A percentile compares a stretch with the other conserved stretches of the same genome.
Conservation (phyloP, 2,113 vertebrate genomes). For the Cepphus grylle region DNA sequence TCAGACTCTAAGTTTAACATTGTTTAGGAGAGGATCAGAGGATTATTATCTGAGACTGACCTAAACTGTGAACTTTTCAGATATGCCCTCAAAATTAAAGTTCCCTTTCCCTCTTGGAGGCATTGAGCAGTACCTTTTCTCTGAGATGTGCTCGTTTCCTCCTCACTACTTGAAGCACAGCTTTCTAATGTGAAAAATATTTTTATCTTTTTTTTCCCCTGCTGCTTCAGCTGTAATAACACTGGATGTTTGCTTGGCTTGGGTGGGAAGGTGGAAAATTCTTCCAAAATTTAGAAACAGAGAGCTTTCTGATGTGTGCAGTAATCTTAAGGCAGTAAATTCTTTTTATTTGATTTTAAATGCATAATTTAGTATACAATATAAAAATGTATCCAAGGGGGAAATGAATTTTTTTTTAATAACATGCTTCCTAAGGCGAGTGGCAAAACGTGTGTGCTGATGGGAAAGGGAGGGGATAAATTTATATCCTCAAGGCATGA, state of each 20-base stretch:
- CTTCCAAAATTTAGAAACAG: constrained; percentile 55
- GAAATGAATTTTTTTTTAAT: constrained; percentile 66
- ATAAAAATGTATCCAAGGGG: constrained; percentile 58
- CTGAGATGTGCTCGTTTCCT: not conserved
- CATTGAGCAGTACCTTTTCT: not conserved
- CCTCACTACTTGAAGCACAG: not conserved
- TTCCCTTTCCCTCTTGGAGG: not conserved
- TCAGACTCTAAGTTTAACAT: not conserved
- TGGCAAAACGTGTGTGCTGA: constrained; percentile 24
- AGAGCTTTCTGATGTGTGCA: constrained; percentile 51
- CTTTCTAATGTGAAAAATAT: constrained; percentile 42
- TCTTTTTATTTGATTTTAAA: constrained; percentile 68
- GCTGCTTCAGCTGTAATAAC: constrained; percentile 53
- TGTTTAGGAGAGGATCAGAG: not conserved
- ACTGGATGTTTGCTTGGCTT: constrained; percentile 60
- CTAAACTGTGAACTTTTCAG: not conserved
- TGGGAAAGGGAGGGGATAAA: constrained; percentile 46
- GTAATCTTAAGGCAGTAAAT: constrained; percentile 57
- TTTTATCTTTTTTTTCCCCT: not conserved
- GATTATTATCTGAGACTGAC: not conserved
- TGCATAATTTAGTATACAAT: constrained; percentile 67
- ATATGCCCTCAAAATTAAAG: not conserved
- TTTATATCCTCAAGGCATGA: constrained; percentile 61
- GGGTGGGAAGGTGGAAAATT: constrained; percentile 59
- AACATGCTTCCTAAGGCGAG: constrained; percentile 39